phyloP scores from a whole-genome alignment of 1,140 invertebrate genomes.

The Drosophila obscura region DNA sequence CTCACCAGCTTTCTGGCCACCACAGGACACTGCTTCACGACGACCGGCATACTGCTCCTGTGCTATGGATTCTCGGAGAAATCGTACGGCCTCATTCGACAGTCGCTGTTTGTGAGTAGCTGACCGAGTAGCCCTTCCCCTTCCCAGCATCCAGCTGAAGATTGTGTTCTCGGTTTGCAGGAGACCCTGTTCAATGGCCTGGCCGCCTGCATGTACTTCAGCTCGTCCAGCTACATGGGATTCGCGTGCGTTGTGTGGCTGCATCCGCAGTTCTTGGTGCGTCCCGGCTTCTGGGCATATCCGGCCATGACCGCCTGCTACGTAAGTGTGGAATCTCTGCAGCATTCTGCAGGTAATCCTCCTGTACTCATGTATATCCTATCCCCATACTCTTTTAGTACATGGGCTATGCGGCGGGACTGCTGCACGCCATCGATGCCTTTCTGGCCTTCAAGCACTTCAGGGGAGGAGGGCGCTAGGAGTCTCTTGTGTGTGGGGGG shows the following conservation, averaged over 20 bases:
- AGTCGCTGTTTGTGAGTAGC: conserved; percentile 91
- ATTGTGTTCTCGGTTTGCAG: conserved; percentile 83
- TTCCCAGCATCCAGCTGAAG: too few species aligned
- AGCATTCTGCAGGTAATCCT: too few species aligned
- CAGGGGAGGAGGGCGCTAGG: conserved; percentile 85
- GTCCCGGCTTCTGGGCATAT: conserved; percentile 87
- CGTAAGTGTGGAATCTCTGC: conserved; percentile 86
- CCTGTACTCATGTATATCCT: too few species aligned
- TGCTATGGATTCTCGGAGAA: conserved; percentile 91
- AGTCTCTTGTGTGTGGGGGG: neutral
- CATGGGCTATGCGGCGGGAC: conserved; percentile 88
- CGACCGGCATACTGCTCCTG: conserved; percentile 88
- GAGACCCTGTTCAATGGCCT: conserved; percentile 91
- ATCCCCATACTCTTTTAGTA: conserved; percentile 86
- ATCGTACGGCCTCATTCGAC: conserved; percentile 88
- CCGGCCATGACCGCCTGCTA: conserved; percentile 93
- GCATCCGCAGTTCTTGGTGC: conserved; percentile 86
- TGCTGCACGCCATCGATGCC: conserved; percentile 89
- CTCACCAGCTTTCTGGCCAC: conserved; percentile 91
- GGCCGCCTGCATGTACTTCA: conserved; percentile 90
- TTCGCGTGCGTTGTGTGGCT: conserved; percentile 90
- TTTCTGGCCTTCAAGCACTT: conserved; percentile 89
- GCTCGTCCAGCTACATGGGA: conserved; percentile 90
- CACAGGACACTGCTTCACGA: conserved; percentile 89
- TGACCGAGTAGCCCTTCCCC: too few species aligned